Conservation (phyloP, 1,140 invertebrate species). For the Muscidifurax raptorellus region DNA sequence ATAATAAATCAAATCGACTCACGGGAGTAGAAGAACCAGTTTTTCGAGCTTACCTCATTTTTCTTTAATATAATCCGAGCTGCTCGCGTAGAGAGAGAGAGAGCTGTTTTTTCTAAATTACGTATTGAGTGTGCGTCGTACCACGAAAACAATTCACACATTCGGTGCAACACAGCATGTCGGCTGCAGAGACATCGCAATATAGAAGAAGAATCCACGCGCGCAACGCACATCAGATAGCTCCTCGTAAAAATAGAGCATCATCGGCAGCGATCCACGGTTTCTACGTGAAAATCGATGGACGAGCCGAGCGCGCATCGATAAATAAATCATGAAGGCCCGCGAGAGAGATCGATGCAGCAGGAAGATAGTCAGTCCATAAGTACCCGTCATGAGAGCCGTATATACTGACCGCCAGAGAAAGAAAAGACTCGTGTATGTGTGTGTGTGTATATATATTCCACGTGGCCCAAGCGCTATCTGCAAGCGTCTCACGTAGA, state of each 20-base stretch:
- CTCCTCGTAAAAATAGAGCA: slow-evolving; percentile 4
- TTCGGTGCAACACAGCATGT: background rate
- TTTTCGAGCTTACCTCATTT: slow-evolving; percentile 11
- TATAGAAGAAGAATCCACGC: background rate
- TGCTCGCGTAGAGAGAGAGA: too few species aligned
- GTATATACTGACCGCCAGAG: background rate
- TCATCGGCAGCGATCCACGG: background rate
- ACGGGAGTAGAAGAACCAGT: background rate
- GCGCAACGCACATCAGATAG: background rate
- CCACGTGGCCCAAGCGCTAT: slow-evolving; percentile 26
- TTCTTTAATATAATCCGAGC: background rate
- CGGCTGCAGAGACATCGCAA: too few species aligned
- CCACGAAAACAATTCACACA: background rate
- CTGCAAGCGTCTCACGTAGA: slow-evolving; percentile 53
- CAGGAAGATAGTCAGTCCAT: slow-evolving; percentile 19
- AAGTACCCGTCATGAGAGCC: slow-evolving; percentile 2
- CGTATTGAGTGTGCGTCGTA: background rate
- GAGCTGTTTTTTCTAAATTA: background rate
- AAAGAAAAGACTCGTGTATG: background rate
- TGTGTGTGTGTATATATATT: background rate
- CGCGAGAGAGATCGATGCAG: background rate
- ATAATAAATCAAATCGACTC: slow-evolving; percentile 24
- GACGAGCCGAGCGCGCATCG: background rate
- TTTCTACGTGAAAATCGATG: slow-evolving; percentile 8
- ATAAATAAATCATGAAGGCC: slow-evolving; percentile 31